Conservation (phyloP, 2,888 invertebrate species). For the Trichogramma evanescens region DNA sequence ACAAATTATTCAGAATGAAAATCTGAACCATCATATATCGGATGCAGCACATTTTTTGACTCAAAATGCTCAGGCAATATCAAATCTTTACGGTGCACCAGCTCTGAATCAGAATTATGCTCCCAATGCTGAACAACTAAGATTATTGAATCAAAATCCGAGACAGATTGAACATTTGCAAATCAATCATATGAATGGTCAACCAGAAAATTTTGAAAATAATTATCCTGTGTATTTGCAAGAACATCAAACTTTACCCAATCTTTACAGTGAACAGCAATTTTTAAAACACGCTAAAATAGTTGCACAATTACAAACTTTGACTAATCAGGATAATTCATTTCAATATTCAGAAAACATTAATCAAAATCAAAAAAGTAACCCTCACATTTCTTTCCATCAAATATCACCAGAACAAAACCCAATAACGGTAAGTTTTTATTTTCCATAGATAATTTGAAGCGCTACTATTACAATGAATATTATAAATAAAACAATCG, state of each 20-base stretch:
- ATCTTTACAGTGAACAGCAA: constrained; percentile 23
- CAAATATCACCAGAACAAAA: neutral
- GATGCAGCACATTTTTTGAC: constrained; percentile 39
- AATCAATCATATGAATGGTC: constrained; percentile 24
- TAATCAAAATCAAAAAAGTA: constrained; percentile 27
- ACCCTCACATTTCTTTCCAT: too few relatives aligned
- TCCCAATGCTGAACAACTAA: constrained; percentile 28
- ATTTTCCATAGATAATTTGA: constrained; percentile 12
- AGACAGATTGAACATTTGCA: neutral
- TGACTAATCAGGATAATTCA: constrained; percentile 27
- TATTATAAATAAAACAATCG: too few relatives aligned
- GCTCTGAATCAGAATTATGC: constrained; percentile 37
- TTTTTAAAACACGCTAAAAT: constrained; percentile 39
- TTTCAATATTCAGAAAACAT: constrained; percentile 31
- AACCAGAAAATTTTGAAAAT: constrained; percentile 19
- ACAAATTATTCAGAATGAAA: constrained; percentile 20
- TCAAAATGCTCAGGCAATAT: constrained; percentile 42
- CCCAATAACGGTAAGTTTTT: constrained; percentile 24
- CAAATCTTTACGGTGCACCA: constrained; percentile 38
- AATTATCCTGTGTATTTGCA: constrained; percentile 13
- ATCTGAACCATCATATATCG: constrained; percentile 33
- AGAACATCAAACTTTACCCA: neutral
- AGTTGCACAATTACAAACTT: constrained; percentile 35
- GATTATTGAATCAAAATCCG: neutral
- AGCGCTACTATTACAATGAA: too few relatives aligned